Evolutionary conservation across 2,888 invertebrate genomes (phyloP), one percentile per base, ranked within the genome.

Genomic region (Luffia ferchaultella): DNA sequence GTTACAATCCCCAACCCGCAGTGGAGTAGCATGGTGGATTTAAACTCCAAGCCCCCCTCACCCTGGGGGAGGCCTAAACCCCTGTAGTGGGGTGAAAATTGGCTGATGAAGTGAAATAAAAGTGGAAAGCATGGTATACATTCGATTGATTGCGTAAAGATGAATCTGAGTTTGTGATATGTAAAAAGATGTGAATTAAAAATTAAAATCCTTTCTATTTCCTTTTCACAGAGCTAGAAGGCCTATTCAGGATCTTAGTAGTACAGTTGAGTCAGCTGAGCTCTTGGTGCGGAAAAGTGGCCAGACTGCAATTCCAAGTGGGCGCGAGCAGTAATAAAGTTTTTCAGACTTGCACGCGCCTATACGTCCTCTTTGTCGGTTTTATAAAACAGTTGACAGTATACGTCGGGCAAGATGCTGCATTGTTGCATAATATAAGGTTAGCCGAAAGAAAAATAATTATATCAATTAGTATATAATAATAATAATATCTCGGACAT

Each of bases 221-320:
- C n/a, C 2, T 16, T 15, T n/a, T 61, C 58, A 0, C 65, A 82
- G 82, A 79, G 53, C 19, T 72, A 9, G 62, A 61, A 1, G 76
- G 75, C 54, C 55, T 73, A 2, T 73, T 74, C 65, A 70, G 69
- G 50, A 64, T 64, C 0, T 45, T 71, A 16, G 60, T 76, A 5
- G 56, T 73, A 15, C 73, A 78, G 52, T 58, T 78, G 17, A 77
- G 76, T 18, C 76, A 71, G 55, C 48, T 71, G 20, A 58, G 64
- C 0, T 45, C 52, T 1, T 75, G 76, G 72, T 60, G 61, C 20
- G 18, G 56, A 0, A 48, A 54, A 0, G 59, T 58, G 19, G 60
- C 60, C 47, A 60, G 61, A 50, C 56, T 76, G 50, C 69, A 77
- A 0, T 75, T 74, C 50, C 40, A 58, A 12, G 59, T 68, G 20